Base-by-base conservation (phyloP, 2,113 vertebrate species). In the Phalacrocorax brasilianus region DNA sequence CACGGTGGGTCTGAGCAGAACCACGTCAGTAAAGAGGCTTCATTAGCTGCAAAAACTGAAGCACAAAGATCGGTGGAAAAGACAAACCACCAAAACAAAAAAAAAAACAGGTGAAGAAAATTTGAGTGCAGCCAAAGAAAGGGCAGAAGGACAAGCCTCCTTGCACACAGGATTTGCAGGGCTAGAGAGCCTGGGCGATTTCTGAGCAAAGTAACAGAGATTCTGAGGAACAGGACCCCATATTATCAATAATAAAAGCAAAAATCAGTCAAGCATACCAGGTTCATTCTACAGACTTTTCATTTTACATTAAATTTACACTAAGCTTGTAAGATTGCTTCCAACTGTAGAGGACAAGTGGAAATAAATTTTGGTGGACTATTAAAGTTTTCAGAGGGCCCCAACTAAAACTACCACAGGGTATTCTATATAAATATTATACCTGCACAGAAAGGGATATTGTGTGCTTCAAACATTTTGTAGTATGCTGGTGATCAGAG, bases 91-190 rank as follows among this genome's bases (percentile, higher is more conserved):
- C 1, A 59, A 30, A 84, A 21, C 4, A 7, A 47, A 61, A 6
- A 38, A 38, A 53, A 35, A 42, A 53, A 33, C 13, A 59, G 3
- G 5, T n/a, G 8, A 85, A 92, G 33, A 42, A 7, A 14, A 53
- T 44, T 63, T 53, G 27, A 85, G 18, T 11, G 11, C 26, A 53
- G 30, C 6, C 15, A 28, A 63, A 81, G 45, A 22, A 53, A 42
- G 5, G 1, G 1, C 28, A 86, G 33, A 70, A 5, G 13, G 15
- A 74, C 35, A 45, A 80, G 9, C 7, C 26, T 77, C 9, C 26
- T 4, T 49, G 32, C 0, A 0, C 15, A 62, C 9, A n/a, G 24
- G 8, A 14, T 58, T 67, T 5, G 0, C 24, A 59, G 53, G 12
- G 9, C 44, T 88, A 30, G 23, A 45, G 9, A 70, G 16, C 4